These are phyloP conservation scores for Caloenas nicobarica DNA, from an alignment of 2,113 vertebrate genomes.

Conservation along the genomic window DNA sequence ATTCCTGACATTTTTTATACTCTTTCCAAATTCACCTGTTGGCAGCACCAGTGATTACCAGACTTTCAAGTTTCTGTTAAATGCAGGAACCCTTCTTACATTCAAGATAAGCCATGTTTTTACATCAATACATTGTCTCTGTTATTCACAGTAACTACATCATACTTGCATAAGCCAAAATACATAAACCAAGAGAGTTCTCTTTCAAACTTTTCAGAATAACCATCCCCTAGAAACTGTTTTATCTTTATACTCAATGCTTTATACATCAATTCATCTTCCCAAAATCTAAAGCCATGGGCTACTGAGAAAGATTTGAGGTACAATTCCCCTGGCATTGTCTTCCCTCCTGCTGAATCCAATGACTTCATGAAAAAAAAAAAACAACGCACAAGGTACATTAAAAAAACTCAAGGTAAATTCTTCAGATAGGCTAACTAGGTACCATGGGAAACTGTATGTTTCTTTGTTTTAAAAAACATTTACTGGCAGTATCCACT, in stretches of 20 bases:
- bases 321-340: neutral
- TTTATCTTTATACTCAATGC: neutral
- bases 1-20: neutral
- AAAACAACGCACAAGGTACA: neutral
- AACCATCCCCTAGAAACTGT: neutral
- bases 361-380: neutral
- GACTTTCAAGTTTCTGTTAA: neutral
- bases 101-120: neutral
- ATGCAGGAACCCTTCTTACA: neutral
- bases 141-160: neutral
- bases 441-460: neutral
- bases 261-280: neutral
- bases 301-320: neutral
- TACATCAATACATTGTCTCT: neutral
- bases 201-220: neutral
- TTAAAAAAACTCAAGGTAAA: neutral
- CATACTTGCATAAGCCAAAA: neutral
- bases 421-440: neutral
- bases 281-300: neutral
- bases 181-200: neutral
- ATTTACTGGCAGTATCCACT: neutral
- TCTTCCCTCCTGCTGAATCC: neutral
- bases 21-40: neutral
- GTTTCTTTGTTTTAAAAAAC: neutral
- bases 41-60: neutral